A percentile compares a stretch with the other conserved stretches of the same genome.
These are phyloP conservation scores for Diaphora mendica DNA, from an alignment of 2,888 invertebrate genomes.

Conservation along the genomic window DNA sequence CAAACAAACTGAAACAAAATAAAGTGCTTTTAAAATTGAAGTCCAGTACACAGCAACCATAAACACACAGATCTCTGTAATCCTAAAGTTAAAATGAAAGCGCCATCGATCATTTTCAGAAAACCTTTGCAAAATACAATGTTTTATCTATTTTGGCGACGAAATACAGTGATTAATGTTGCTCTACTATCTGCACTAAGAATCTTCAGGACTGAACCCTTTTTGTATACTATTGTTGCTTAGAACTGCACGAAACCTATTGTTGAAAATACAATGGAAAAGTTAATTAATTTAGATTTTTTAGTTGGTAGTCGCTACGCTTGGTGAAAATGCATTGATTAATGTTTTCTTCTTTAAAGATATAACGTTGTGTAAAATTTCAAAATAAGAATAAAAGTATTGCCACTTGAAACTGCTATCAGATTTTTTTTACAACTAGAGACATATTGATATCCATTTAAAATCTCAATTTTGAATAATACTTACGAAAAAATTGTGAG, in stretches of 20 bases:
- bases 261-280: conserved; percentile 59
- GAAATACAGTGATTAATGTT: conserved; percentile 46
- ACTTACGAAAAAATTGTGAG: no score
- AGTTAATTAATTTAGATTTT: conserved; percentile 55
- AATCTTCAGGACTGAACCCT: conserved; percentile 41
- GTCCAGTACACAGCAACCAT: not conserved
- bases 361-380: not conserved
- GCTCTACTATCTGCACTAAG: conserved; percentile 38
- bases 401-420: not conserved
- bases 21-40: not conserved
- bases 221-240: conserved; percentile 51
- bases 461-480: no score
- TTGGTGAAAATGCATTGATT: not conserved
- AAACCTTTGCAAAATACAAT: conserved; percentile 40
- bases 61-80: conserved; percentile 9
- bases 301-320: conserved; percentile 10
- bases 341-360: not conserved
- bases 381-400: not conserved
- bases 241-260: conserved; percentile 59
- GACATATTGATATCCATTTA: no score
- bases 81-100: conserved; percentile 29
- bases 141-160: conserved; percentile 38
- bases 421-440: not conserved
- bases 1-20: no score
- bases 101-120: conserved; percentile 41